These are phyloP conservation scores for Caenorhabditis sp. DNA, from an alignment of 2,888 invertebrate species.

Conservation along the genomic window DNA sequence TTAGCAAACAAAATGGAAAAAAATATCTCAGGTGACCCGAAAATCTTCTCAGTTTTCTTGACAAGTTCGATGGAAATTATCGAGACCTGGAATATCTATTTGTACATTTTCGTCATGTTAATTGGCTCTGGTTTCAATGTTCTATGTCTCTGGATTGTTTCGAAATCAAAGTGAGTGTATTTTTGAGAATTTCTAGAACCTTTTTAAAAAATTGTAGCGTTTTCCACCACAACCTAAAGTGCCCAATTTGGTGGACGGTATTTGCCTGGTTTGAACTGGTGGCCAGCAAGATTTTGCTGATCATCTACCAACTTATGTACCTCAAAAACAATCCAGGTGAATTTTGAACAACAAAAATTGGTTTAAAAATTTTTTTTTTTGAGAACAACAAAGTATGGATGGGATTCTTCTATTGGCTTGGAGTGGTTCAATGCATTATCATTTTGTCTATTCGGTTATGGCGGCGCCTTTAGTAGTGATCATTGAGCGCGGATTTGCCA, in stretches of 20 bases:
- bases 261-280: constrained; percentile 22
- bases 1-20: constrained; percentile 1
- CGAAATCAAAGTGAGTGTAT: background rate
- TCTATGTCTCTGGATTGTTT: constrained; percentile 12
- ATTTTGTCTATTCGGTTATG: constrained; percentile 23
- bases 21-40: constrained; percentile 25
- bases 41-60: constrained; percentile 20
- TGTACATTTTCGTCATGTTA: constrained; percentile 10
- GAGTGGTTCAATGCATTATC: constrained; percentile 21
- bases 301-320: constrained; percentile 15
- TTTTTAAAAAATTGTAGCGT: background rate
- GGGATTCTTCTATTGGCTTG: constrained; percentile 9
- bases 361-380: too few relatives aligned
- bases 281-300: constrained; percentile 14
- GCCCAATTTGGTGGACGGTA: constrained; percentile 16
- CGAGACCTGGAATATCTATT: constrained; percentile 6
- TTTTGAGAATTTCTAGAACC: too few relatives aligned
- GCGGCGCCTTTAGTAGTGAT: constrained; percentile 16
- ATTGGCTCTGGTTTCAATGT: constrained; percentile 7
- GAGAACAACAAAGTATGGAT: too few relatives aligned
- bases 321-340: constrained; percentile 1
- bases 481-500: constrained; percentile 24
- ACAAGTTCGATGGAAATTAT: constrained; percentile 16
- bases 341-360: too few relatives aligned
- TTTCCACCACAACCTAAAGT: constrained; percentile 23